Percentiles rank a stretch among this genome's conserved stretches.
phyloP scores from a whole-genome alignment of 2,797 vertebrate genomes.

The Melanotaenia nigrans region DNA sequence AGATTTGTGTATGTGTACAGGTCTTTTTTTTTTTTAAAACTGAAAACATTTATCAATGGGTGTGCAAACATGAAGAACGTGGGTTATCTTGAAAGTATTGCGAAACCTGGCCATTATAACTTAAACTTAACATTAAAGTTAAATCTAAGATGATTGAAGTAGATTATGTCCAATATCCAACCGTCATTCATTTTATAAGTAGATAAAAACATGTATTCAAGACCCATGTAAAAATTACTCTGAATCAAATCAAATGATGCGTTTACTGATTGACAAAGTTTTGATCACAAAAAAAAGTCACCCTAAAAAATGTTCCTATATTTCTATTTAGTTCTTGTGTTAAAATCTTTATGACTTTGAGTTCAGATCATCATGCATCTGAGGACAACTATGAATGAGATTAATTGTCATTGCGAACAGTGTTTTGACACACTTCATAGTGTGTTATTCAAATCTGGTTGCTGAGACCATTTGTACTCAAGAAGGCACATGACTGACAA shows the following conservation, averaged over 20 bases:
- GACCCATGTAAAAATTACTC: background rate
- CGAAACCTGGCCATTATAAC: background rate
- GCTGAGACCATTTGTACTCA: constrained; percentile 41
- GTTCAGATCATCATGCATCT: constrained; percentile 17
- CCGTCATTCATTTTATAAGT: background rate
- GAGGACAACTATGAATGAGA: constrained; percentile 36
- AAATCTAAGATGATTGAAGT: background rate
- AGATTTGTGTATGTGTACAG: constrained; percentile 20
- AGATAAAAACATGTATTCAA: background rate
- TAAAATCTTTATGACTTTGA: background rate
- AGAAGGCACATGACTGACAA: constrained; percentile 61
- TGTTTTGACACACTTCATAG: constrained; percentile 54
- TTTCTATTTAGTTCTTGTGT: background rate
- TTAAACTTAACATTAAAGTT: background rate
- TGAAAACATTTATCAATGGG: background rate
- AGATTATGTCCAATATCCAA: background rate
- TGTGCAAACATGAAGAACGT: too few species aligned
- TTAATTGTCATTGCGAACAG: constrained; percentile 45
- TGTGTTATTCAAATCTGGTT: constrained; percentile 42
- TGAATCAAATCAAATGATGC: background rate
- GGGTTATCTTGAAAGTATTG: too few species aligned
- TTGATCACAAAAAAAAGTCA: background rate
- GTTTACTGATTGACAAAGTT: background rate
- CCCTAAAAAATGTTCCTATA: background rate
- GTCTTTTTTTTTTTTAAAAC: background rate